phyloP scores from a whole-genome alignment of 2,888 invertebrate species.

The Argyra leucocephala region DNA sequence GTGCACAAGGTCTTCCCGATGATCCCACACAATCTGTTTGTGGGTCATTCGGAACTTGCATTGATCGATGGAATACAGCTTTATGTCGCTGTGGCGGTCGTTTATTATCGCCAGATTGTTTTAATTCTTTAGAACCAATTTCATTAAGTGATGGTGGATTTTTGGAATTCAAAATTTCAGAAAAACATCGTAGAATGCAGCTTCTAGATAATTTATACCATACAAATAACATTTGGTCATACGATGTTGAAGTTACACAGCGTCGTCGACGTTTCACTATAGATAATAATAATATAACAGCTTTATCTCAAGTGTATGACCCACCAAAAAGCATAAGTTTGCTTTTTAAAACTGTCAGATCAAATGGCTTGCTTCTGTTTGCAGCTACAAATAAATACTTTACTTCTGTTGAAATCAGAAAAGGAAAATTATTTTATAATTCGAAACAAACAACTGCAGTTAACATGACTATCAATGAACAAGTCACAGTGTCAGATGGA shows the following conservation, averaged over 20 bases:
- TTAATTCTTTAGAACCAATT: conserved; percentile 65
- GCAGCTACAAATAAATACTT: conserved; percentile 80
- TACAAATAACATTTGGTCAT: conserved; percentile 61
- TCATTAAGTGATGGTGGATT: conserved; percentile 69
- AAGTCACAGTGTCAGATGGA: conserved; percentile 63
- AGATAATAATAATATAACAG: conserved; percentile 36
- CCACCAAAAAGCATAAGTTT: conserved; percentile 68
- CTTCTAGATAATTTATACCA: conserved; percentile 69
- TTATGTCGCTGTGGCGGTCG: conserved; percentile 61
- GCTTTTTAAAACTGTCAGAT: conserved; percentile 68
- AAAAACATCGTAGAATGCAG: conserved; percentile 79
- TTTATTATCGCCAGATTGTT: conserved; percentile 70
- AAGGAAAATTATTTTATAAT: conserved; percentile 68
- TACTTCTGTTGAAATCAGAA: conserved; percentile 67
- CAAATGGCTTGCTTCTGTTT: conserved; percentile 73
- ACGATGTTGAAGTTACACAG: conserved; percentile 26
- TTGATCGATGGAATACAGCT: conserved; percentile 74
- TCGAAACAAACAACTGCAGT: conserved; percentile 69
- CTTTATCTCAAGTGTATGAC: conserved; percentile 36
- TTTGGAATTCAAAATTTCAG: conserved; percentile 68
- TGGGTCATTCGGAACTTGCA: conserved; percentile 59
- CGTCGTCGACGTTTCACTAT: conserved; percentile 39
- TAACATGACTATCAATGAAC: conserved; percentile 67
- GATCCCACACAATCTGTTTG: conserved; percentile 45
- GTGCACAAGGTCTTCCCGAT: conserved; percentile 44